Base-by-base conservation (phyloP, 2,888 invertebrate species). In the Zele albiditarsus region DNA sequence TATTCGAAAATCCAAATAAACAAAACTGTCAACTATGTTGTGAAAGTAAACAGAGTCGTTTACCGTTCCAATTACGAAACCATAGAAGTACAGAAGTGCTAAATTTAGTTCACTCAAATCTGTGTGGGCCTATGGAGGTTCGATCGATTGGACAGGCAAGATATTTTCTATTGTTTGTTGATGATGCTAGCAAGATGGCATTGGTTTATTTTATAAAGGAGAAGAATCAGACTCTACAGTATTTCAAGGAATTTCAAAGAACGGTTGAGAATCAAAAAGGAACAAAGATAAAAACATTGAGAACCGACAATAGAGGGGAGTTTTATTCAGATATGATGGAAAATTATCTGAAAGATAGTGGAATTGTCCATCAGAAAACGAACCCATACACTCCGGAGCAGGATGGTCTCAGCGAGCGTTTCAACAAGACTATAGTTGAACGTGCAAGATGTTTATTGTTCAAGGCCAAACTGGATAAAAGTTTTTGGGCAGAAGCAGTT, bases 401-500 rank as follows among this genome's bases (percentile, higher is more conserved):
- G 38, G 80, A 81, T 16, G 80, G 80, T 1, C 46, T 79, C 16
- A 72, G 76, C 0, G 79, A 82, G 60, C 67, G 80, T 33, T 65
- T 71, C 31, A 82, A 82, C 31, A 5, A 80, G 0, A 81, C 82
- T 1, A 75, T 80, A 1, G 74, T 79, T 5, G 81, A 82, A 67
- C 79, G 67, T 66, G 82, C 82, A 4, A 69, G 81, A 23, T 77
- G 78, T 3, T 80, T 84, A 79, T 74, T 83, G 8, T 31, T 78
- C 0, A 74, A 81, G 1, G 76, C 79, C 10, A 60, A 62, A 0
- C 31, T 84, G 16, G 71, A 71, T 14, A 65, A 71, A n/a, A 28
- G 31, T 23, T 77, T 80, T 60, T 83, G 82, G 83, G 82, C 80
- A 0, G 82, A 83, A 73, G 83, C 83, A 3, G 73, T 79, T 0